phyloP scores from a whole-genome alignment of 2,797 vertebrate genomes.

The Esox masquinongy region DNA sequence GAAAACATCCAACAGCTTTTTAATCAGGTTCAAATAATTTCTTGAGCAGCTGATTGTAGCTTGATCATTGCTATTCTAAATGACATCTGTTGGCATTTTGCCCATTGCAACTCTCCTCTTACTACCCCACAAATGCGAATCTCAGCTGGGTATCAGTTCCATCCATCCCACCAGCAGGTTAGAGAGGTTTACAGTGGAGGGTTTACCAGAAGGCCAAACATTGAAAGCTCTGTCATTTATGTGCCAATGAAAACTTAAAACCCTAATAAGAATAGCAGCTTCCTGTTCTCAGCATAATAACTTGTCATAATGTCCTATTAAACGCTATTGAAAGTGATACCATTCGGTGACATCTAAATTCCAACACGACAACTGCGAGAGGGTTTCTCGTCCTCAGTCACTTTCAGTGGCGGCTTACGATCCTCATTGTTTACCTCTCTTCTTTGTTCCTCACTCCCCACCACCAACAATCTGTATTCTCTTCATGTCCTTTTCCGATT shows the following conservation, averaged over 20 bases:
- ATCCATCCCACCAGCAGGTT: slow-evolving; percentile 19
- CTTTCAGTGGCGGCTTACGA: slow-evolving; percentile 40
- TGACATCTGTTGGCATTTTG: neutral
- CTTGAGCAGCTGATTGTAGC: neutral
- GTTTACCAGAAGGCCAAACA: slow-evolving; percentile 27
- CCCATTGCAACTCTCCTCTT: neutral
- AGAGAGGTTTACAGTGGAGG: slow-evolving; percentile 10
- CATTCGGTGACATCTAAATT: slow-evolving; percentile 34
- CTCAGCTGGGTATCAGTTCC: slow-evolving; percentile 9
- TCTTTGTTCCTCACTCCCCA: slow-evolving; percentile 15
- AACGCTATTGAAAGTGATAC: slow-evolving; percentile 8
- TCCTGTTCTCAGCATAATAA: no score
- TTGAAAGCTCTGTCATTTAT: slow-evolving; percentile 13
- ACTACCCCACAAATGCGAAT: neutral
- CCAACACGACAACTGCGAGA: slow-evolving; percentile 31
- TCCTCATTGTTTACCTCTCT: slow-evolving; percentile 9
- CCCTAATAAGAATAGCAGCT: no score
- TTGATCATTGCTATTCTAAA: neutral
- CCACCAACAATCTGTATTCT: slow-evolving; percentile 15
- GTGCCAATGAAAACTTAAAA: slow-evolving; percentile 27
- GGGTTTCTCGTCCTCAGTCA: slow-evolving; percentile 32
- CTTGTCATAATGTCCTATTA: neutral
- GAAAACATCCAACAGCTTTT: neutral
- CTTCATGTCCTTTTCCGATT: slow-evolving; percentile 25
- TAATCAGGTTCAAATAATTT: neutral